A percentile compares a stretch with the other conserved stretches of the same genome.
Conservation (phyloP, 2,888 invertebrate genomes). For the Drosophila quinaria region DNA sequence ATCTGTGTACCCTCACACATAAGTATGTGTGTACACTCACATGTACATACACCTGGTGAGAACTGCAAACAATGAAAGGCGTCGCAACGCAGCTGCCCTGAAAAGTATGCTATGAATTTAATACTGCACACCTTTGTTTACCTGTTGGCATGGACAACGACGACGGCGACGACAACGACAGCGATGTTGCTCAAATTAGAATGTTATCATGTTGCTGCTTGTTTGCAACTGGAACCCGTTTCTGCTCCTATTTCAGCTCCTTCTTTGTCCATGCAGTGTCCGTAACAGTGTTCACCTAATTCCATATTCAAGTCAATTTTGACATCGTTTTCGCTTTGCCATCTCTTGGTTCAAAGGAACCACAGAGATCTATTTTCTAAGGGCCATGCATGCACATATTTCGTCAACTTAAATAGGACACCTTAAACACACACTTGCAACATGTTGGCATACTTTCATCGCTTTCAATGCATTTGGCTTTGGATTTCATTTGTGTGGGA, state of each 20-base stretch:
- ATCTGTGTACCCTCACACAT: conserved; percentile 37
- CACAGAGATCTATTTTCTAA: conserved; percentile 18
- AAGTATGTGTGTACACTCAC: neutral
- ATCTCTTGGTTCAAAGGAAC: conserved; percentile 30
- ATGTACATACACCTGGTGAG: conserved; percentile 11
- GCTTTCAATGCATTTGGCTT: conserved; percentile 70
- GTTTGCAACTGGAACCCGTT: conserved; percentile 48
- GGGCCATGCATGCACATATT: conserved; percentile 41
- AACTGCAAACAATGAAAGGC: conserved; percentile 42
- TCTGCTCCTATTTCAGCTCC: conserved; percentile 8
- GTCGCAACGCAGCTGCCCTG: conserved; percentile 36
- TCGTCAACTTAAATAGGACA: conserved; percentile 59
- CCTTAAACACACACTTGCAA: conserved; percentile 30
- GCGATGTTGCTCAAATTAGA: conserved; percentile 57
- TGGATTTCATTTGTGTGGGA: conserved; percentile 34
- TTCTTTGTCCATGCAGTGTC: conserved; percentile 4
- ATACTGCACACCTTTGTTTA: conserved; percentile 45
- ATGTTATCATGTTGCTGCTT: conserved; percentile 60
- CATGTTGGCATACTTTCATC: conserved; percentile 68
- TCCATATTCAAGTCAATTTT: conserved; percentile 44
- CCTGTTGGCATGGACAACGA: conserved; percentile 23
- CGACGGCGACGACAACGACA: neutral
- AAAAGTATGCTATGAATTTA: conserved; percentile 53
- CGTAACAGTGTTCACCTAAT: conserved; percentile 45
- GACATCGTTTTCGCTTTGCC: conserved; percentile 28